Base-by-base conservation (phyloP, 2,888 invertebrate genomes). In the Mylabris sibirica region DNA sequence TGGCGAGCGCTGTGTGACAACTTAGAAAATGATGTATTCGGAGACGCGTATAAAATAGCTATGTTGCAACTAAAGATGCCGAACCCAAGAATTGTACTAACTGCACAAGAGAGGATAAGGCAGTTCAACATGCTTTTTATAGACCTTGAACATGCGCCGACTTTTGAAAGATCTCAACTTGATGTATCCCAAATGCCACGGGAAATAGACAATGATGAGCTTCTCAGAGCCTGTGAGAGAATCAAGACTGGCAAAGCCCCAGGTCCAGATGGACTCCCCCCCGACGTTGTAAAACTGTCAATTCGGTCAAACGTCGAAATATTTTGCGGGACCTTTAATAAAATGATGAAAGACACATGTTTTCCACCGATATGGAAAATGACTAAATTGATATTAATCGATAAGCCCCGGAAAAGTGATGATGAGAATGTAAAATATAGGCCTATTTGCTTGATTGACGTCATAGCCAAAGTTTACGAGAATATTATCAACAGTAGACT, bases 31-130 rank as follows among this genome's bases (percentile, higher is more conserved):
- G 65, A 72, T 35, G 53, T 57, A 0, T 72, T 67, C 66, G 72
- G 72, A 6, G n/a, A 66, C 0, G 71, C 59, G 0, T 72, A 70
- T 53, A 65, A 60, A 35, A 72, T 70, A 3, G 62, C 57, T 9
- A 67, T 41, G 5, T 60, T 60, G 59, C 38, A 53, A 26, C 20
- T 68, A 17, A 53, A 59, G 26, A 11, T 17, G 8, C 22, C 60
- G 12, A 14, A 65, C 12, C 61, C 65, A 2, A 59, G 38, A 20
- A 57, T 35, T 44, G 26, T 61, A 2, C 1, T 38, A 14, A 38
- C 38, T 38, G 22, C 14, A 0, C 0, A 38, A 11, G 14, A 9
- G 1, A 38, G 14, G 6, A 8, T 38, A 1, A 14, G 14, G 6
- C 9, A 12, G 14, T 38, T 38, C 14, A 38, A 38, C 2, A 14